These are phyloP conservation scores for Chaenogobius annularis DNA, from an alignment of 2,113 vertebrate species.

Conservation along the genomic window DNA sequence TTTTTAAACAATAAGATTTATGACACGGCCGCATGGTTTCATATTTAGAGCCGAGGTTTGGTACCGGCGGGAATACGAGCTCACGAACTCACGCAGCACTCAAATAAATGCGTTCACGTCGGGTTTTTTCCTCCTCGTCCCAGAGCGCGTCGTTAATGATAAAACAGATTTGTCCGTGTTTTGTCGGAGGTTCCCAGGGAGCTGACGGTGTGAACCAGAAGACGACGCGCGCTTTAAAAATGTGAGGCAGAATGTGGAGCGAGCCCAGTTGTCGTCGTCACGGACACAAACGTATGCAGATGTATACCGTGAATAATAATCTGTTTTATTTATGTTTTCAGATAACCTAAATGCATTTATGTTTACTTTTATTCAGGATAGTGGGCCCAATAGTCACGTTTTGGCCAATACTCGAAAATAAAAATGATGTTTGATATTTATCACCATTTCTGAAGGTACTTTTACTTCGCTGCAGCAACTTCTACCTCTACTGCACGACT, in stretches of 20 bases:
- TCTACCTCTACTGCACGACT: too few species aligned
- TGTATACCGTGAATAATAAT: neutral
- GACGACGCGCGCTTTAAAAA: neutral
- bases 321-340: neutral
- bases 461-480: too few species aligned
- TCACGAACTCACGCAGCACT: neutral
- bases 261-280: neutral
- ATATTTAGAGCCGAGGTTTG: neutral
- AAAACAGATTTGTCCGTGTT: neutral
- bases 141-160: neutral
- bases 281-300: neutral
- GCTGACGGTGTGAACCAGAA: neutral
- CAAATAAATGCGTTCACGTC: neutral
- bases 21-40: neutral
- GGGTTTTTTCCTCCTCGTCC: too few species aligned
- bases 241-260: neutral
- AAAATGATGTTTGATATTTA: too few species aligned
- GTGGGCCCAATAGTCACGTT: too few species aligned
- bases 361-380: neutral
- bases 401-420: too few species aligned
- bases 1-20: neutral
- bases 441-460: too few species aligned
- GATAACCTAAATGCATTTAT: neutral
- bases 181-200: neutral
- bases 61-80: neutral